These are phyloP conservation scores for Erannis defoliaria DNA, from an alignment of 2,888 invertebrate species.

Conservation along the genomic window DNA sequence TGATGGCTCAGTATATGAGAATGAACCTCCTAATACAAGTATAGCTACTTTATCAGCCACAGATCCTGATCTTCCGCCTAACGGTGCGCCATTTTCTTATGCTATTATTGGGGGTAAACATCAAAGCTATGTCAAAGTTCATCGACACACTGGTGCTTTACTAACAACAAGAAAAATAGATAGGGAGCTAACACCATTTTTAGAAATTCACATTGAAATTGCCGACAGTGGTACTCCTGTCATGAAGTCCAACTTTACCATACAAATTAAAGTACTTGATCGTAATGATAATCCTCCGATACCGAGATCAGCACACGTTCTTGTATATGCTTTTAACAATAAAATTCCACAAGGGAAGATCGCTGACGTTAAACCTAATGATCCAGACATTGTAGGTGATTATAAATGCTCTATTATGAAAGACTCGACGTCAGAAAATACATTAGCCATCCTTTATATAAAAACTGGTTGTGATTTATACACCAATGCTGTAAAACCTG, in stretches of 20 bases:
- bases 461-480: constrained; percentile 93
- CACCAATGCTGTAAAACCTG: constrained; percentile 90
- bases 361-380: constrained; percentile 96
- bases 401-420: constrained; percentile 94
- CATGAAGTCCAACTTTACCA: constrained; percentile 92
- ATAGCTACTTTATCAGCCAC: constrained; percentile 94
- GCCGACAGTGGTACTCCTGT: constrained; percentile 95
- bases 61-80: constrained; percentile 96
- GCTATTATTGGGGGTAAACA: constrained; percentile 92
- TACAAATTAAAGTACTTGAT: constrained; percentile 92
- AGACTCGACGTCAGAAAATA: constrained; percentile 87
- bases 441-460: constrained; percentile 89
- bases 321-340: constrained; percentile 92
- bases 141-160: constrained; percentile 93
- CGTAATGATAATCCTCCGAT: constrained; percentile 97
- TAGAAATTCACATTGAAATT: constrained; percentile 93
- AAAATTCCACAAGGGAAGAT: constrained; percentile 93
- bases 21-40: constrained; percentile 93
- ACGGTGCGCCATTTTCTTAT: constrained; percentile 96
- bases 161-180: constrained; percentile 93
- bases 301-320: constrained; percentile 92
- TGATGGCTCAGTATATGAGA: constrained; percentile 93
- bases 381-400: constrained; percentile 95
- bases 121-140: constrained; percentile 91
- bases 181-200: constrained; percentile 91